Evolutionary conservation across 2,888 invertebrate species (phyloP).

Genomic region (Ptilodon capucinus): DNA sequence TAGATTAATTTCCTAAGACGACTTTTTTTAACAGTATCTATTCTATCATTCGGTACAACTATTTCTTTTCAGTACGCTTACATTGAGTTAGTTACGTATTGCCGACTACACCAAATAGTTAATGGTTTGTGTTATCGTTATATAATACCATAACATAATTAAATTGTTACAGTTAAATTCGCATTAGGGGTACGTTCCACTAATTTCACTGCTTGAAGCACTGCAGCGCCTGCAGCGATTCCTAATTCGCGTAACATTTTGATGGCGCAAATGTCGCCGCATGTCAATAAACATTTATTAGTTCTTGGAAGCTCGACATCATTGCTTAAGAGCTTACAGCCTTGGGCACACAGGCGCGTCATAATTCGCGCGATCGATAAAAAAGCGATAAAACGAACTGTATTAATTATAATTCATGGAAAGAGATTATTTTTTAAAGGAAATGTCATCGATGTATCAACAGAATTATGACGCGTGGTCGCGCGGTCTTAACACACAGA

Average conservation of each 20-base stretch:
- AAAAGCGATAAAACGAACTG: no score
- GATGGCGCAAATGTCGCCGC: slow-evolving; percentile 3
- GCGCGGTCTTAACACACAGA: no score
- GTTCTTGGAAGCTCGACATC: slow-evolving; percentile 5
- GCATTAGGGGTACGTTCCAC: slow-evolving; percentile 31
- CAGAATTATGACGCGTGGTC: no score
- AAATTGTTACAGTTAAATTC: slow-evolving; percentile 33
- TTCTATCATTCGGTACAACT: no score
- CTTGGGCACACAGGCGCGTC: no score
- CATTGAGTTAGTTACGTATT: slow-evolving; percentile 4
- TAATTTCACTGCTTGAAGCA: slow-evolving; percentile 13
- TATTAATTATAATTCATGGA: no score
- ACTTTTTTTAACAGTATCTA: no score
- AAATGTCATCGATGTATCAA: no score
- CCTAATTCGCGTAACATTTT: slow-evolving; percentile 30
- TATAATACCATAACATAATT: slow-evolving; percentile 18
- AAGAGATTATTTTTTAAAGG: no score
- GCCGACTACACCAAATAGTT: not conserved
- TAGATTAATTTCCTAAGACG: no score
- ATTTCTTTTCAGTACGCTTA: not conserved
- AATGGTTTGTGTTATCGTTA: slow-evolving; percentile 17
- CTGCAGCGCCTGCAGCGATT: no score
- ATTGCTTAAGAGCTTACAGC: not conserved
- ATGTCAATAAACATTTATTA: slow-evolving; percentile 1
- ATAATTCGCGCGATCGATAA: no score